phyloP scores from a whole-genome alignment of 53 echinoderm and acorn worm genomes.

The Antedon mediterranea region DNA sequence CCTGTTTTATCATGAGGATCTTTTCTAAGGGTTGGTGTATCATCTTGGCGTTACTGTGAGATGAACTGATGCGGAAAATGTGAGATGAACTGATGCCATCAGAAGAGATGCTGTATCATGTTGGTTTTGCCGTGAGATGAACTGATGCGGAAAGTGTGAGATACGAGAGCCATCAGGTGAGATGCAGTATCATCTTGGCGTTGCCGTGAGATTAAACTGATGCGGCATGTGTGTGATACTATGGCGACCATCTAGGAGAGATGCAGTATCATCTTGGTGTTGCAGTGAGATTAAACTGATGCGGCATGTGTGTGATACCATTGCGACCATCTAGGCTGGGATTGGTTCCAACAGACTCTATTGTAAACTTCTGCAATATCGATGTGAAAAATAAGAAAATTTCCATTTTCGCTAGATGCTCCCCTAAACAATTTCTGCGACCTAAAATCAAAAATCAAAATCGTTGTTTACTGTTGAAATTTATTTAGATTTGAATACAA shows the following conservation, averaged over 20 bases:
- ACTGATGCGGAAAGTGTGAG: slow-evolving; percentile 27
- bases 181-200: too few relatives aligned
- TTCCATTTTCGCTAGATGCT: slow-evolving; percentile 59
- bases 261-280: background rate
- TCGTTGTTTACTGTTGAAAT: too few relatives aligned
- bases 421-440: slow-evolving; percentile 45
- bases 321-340: slow-evolving; percentile 35
- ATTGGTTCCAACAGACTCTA: slow-evolving; percentile 7
- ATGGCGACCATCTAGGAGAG: background rate
- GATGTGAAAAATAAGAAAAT: slow-evolving; percentile 50
- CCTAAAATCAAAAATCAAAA: slow-evolving; percentile 14
- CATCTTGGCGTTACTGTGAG: too few relatives aligned
- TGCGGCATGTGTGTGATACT: too few relatives aligned
- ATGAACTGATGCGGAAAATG: too few relatives aligned
- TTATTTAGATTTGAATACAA: too few relatives aligned
- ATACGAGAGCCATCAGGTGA: slow-evolving; percentile 35
- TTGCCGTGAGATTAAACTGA: too few relatives aligned
- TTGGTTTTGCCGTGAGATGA: background rate
- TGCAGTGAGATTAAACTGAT: background rate
- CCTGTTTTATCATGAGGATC: too few relatives aligned
- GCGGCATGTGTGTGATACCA: slow-evolving; percentile 44
- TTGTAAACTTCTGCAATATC: slow-evolving; percentile 35
- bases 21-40: too few relatives aligned
- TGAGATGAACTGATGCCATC: too few relatives aligned
- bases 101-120: background rate